These are phyloP conservation scores for Ricordea florida DNA, from an alignment of 92 coral and sea anemone species.

Conservation along the genomic window DNA sequence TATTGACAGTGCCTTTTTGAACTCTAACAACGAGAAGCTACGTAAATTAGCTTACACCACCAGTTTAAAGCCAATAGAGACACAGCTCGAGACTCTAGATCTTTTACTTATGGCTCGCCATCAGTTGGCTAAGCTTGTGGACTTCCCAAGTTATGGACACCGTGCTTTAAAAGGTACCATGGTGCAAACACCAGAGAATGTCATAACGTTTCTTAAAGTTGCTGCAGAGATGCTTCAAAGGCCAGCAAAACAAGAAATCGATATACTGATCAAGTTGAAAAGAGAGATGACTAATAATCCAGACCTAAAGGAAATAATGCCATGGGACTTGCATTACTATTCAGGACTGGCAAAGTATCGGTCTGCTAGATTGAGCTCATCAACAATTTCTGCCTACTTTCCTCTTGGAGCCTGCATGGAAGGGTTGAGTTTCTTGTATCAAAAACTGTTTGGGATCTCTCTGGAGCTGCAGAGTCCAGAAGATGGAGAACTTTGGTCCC, in stretches of 20 bases:
- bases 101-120: conserved; percentile 71
- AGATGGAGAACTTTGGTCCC: conserved; percentile 91
- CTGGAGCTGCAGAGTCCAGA: conserved; percentile 74
- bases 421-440: conserved; percentile 77
- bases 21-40: conserved; percentile 79
- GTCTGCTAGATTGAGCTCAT: conserved; percentile 58
- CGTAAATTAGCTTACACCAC: conserved; percentile 78
- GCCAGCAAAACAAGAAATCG: conserved; percentile 73
- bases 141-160: conserved; percentile 80
- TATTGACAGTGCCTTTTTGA: conserved; percentile 84
- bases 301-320: conserved; percentile 56
- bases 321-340: conserved; percentile 95
- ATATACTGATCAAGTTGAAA: conserved; percentile 71
- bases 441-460: conserved; percentile 78
- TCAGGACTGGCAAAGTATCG: conserved; percentile 83
- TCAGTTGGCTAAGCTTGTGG: conserved; percentile 81
- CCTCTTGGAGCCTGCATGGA: conserved; percentile 99
- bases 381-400: conserved; percentile 80
- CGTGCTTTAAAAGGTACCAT: conserved; percentile 91
- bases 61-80: conserved; percentile 72
- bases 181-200: conserved; percentile 91
- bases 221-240: conserved; percentile 79
- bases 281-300: conserved; percentile 15
- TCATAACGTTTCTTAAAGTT: conserved; percentile 66
- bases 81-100: conserved; percentile 74